Evolutionary conservation across 2,797 vertebrate genomes (phyloP).

Genomic region (Loriculus beryllinus): DNA sequence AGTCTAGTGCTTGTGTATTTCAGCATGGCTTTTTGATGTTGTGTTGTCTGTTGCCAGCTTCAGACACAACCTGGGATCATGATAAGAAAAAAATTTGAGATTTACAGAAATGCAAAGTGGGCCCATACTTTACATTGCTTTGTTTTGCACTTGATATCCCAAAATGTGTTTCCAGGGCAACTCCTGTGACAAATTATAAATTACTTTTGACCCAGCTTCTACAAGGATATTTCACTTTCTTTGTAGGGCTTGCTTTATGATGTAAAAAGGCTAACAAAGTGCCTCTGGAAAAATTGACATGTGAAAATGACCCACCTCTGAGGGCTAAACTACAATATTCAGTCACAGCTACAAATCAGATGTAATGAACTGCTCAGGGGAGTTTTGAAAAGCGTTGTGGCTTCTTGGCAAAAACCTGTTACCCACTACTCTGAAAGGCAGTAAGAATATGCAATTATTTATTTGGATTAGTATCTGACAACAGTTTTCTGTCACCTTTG

Average conservation of each 20-base stretch:
- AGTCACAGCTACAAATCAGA: not conserved
- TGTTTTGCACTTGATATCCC: not conserved
- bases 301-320: not conserved
- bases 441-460: not conserved
- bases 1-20: not conserved
- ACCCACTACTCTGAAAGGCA: not conserved
- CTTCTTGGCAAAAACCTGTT: not conserved
- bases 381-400: not conserved
- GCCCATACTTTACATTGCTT: accelerated
- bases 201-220: not conserved
- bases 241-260: not conserved
- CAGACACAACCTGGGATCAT: not conserved
- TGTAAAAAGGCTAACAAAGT: not conserved
- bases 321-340: not conserved
- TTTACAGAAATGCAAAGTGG: not conserved
- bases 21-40: not conserved
- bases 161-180: not conserved
- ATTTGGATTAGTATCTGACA: not conserved
- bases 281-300: not conserved
- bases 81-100: not conserved
- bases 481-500: not conserved
- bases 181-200: not conserved
- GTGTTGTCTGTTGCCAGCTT: not conserved
- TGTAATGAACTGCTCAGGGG: not conserved
- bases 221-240: not conserved